A percentile compares a stretch with the other conserved stretches of the same genome.
phyloP scores from a whole-genome alignment of 2,113 vertebrate genomes.

The Bufo bufo region DNA sequence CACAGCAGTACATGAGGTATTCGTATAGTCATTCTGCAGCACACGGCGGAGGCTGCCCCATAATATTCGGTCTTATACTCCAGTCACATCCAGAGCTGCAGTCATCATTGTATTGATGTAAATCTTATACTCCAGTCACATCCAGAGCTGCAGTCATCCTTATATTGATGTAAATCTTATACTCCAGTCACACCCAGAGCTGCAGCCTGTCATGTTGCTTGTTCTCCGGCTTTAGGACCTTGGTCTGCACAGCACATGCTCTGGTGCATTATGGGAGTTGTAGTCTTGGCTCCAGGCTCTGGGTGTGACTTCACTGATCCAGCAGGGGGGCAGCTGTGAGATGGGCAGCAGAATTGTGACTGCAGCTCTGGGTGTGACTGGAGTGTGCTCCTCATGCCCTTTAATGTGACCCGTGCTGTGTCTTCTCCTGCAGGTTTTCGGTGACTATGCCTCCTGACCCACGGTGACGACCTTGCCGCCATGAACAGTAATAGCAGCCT shows the following conservation, averaged over 20 bases:
- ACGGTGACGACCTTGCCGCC: constrained; percentile 22
- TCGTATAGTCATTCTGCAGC: too few species aligned
- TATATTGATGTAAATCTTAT: too few species aligned
- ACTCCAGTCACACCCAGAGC: neutral
- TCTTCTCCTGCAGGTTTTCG: constrained; percentile 4
- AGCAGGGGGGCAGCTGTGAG: too few species aligned
- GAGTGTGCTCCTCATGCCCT: too few species aligned
- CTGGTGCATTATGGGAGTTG: neutral
- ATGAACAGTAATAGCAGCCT: constrained; percentile 40
- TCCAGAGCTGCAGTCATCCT: too few species aligned
- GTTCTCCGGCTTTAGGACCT: too few species aligned
- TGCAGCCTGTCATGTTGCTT: neutral
- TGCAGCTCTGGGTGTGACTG: neutral
- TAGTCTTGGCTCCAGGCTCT: neutral
- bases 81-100: neutral
- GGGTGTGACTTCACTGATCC: neutral
- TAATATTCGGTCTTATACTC: neutral
- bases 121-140: too few species aligned
- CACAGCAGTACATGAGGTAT: too few species aligned
- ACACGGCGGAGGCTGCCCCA: too few species aligned
- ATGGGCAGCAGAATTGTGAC: neutral
- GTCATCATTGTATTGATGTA: too few species aligned
- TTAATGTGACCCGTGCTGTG: neutral
- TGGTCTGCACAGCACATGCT: too few species aligned
- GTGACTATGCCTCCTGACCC: neutral